Base-by-base conservation (phyloP, 2,113 vertebrate species). In the Girardinichthys multiradiatus region DNA sequence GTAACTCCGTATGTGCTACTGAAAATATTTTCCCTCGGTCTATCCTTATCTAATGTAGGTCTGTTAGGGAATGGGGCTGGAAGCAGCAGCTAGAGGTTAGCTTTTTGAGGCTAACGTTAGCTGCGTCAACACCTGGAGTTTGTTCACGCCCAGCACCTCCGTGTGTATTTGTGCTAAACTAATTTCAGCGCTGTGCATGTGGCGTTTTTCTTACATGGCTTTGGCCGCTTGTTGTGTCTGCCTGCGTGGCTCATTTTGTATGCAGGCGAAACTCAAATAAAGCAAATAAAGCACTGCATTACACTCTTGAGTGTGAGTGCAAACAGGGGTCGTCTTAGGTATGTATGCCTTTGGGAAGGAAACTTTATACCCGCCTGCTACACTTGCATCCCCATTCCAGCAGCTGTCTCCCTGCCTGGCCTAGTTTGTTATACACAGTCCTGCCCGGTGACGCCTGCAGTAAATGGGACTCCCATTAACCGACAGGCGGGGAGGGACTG, bases 361-460 rank as follows among this genome's bases (percentile, higher is more conserved):
- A 91, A 92, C 85, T 86, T 85, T 89, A 89, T 78, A 84, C 86
- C 85, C 77, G 48, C 57, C 82, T 80, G 88, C 76, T 69, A 84
- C 81, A 82, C 82, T 81, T 83, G 82, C 84, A 90, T 85, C 85
- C 48, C 87, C 83, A 77, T 84, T 80, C 80, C 83, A 79, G 83
- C 91, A 92, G 90, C 85, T 93, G 90, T 89, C 90, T 86, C 72
- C 15, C 17, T 54, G 48, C 48, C 57, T 70, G 69, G 68, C 67
- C 84, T 57, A 59, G 69, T 73, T 73, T 74, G 72, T 54, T 62
- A 66, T 54, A 3, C n/a, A n/a, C 62, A 61, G 72, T 60, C 76
- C 74, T 74, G 73, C 51, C 74, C 70, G 19, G 72, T 80, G 77
- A 76, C 81, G 84, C 68, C 73, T 87, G 84, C 86, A 81, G 80